phyloP scores from a whole-genome alignment of 1,140 invertebrate species.

The Drosophila lacteicornis region DNA sequence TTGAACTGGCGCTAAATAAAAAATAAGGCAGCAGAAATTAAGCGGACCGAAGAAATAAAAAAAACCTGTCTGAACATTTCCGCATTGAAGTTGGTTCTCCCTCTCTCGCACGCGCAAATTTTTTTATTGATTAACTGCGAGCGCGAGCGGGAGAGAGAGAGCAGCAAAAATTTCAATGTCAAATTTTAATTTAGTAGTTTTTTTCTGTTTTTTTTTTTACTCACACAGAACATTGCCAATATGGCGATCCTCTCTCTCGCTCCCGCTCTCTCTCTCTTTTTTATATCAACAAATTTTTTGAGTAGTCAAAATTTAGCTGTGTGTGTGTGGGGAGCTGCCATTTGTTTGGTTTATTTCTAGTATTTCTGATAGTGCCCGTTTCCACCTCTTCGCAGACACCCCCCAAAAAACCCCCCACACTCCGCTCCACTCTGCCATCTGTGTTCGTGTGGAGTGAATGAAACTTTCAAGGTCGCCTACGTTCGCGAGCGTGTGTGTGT shows the following conservation, averaged over 20 bases:
- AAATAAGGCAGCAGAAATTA: conserved; percentile 14
- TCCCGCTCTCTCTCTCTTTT: conserved; percentile 2
- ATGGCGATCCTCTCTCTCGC: conserved; percentile 45
- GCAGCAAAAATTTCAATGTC: conserved; percentile 74
- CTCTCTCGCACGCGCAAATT: conserved; percentile 62
- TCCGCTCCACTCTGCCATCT: neutral
- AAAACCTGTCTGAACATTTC: conserved; percentile 79
- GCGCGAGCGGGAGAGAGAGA: conserved; percentile 45
- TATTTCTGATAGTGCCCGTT: conserved; percentile 64
- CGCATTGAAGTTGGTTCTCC: conserved; percentile 59
- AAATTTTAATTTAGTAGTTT: conserved; percentile 81
- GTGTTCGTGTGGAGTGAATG: conserved; percentile 76
- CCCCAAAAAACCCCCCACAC: neutral
- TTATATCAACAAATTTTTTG: conserved; percentile 30
- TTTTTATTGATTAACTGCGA: conserved; percentile 67
- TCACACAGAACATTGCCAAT: conserved; percentile 75
- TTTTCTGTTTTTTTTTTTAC: conserved; percentile 35
- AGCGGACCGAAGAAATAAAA: conserved; percentile 10
- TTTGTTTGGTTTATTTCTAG: conserved; percentile 76
- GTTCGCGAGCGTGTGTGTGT: conserved; percentile 21
- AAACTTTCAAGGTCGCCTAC: conserved; percentile 78
- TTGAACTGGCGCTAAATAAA: conserved; percentile 62
- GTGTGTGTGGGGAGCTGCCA: conserved; percentile 46
- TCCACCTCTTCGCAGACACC: conserved; percentile 28
- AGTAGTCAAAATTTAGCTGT: conserved; percentile 63